Conservation (phyloP, 1,140 invertebrate species). For the Trichonephila inaurata region DNA sequence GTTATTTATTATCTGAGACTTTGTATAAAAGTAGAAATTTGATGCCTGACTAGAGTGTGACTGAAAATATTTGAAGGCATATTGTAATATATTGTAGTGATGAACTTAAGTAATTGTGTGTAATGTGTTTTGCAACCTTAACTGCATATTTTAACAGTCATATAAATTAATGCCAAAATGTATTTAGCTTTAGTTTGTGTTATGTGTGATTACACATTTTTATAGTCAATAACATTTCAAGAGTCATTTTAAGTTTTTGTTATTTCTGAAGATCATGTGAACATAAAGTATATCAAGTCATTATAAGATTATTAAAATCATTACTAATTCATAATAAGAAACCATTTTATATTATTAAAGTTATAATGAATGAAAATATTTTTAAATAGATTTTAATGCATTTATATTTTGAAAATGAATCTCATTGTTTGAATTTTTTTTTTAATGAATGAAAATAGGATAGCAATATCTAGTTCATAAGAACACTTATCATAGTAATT, state of each 20-base stretch:
- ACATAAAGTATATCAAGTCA: background rate
- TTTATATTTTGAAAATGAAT: background rate
- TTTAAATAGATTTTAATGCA: background rate
- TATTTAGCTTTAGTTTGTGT: conserved; percentile 49
- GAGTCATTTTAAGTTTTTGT: background rate
- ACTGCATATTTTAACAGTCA: conserved; percentile 20
- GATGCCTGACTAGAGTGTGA: conserved; percentile 12
- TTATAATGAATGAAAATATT: too few relatives aligned
- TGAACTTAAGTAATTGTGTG: conserved; percentile 32
- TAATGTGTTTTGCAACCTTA: conserved; percentile 42
- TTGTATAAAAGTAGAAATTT: background rate
- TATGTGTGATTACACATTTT: conserved; percentile 23
- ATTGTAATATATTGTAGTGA: conserved; percentile 26
- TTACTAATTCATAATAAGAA: too few relatives aligned
- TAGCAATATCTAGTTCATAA: too few relatives aligned
- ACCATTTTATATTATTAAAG: too few relatives aligned
- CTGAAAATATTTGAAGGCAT: background rate
- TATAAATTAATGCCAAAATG: conserved; percentile 29
- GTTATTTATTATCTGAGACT: conserved; percentile 26
- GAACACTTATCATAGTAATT: too few relatives aligned
- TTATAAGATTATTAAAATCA: background rate
- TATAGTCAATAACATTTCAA: conserved; percentile 12
- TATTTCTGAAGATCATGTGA: too few relatives aligned
- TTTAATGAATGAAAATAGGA: background rate
- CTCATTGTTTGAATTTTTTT: background rate